A percentile compares a stretch with the other conserved stretches of the same genome.
phyloP scores from a whole-genome alignment of 2,797 vertebrate genomes.

The Malacoraja senta region DNA sequence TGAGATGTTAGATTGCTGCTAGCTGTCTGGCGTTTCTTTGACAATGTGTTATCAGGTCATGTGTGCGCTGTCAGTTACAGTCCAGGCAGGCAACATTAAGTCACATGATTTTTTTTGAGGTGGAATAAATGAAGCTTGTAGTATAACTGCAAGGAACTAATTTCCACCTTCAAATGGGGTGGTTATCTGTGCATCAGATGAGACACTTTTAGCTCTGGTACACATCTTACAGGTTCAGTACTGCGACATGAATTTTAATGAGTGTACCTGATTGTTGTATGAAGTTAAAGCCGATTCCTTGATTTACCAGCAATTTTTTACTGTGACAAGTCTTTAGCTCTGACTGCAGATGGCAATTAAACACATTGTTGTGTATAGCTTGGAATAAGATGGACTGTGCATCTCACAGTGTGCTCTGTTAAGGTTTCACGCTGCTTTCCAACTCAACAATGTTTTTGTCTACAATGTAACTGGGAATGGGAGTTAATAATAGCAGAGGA shows the following conservation, averaged over 20 bases:
- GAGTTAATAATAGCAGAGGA: not conserved
- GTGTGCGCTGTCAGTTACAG: constrained; percentile 78
- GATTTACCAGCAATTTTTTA: constrained; percentile 37
- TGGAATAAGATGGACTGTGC: not conserved
- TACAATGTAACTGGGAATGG: not conserved
- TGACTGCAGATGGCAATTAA: not conserved
- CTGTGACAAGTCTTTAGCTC: not conserved
- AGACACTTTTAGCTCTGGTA: constrained; percentile 58
- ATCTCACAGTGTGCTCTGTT: not conserved
- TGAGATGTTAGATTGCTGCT: constrained; percentile 72
- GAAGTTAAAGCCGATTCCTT: constrained; percentile 57
- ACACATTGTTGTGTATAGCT: not conserved
- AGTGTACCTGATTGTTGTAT: constrained; percentile 51
- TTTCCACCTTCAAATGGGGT: constrained; percentile 83
- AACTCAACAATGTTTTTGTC: not conserved
- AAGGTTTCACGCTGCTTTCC: not conserved
- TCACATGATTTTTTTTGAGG: constrained; percentile 74
- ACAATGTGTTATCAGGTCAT: constrained; percentile 80
- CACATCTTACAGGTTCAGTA: constrained; percentile 55
- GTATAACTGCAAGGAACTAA: constrained; percentile 73
- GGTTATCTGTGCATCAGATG: constrained; percentile 73
- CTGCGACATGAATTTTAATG: constrained; percentile 61
- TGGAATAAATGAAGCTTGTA: constrained; percentile 77
- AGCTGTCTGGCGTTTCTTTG: constrained; percentile 59
- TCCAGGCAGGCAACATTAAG: constrained; percentile 70